phyloP scores from a whole-genome alignment of 2,797 vertebrate genomes.

The Buceros bicornis region DNA sequence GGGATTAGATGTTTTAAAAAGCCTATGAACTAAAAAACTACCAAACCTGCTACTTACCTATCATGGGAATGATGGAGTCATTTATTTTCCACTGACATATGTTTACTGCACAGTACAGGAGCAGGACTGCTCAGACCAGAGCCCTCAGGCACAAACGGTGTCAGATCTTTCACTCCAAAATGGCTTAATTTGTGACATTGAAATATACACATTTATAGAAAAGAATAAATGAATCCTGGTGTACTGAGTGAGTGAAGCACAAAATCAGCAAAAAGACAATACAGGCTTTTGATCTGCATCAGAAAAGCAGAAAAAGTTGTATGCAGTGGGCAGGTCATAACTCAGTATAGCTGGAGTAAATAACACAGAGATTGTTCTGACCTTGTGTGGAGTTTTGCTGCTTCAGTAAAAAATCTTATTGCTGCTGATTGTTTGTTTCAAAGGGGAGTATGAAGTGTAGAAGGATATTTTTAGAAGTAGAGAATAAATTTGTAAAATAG shows the following conservation, averaged over 20 bases:
- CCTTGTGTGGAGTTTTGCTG: slow-evolving; percentile 45
- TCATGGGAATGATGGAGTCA: neutral
- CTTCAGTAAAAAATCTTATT: slow-evolving; percentile 46
- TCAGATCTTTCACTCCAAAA: slow-evolving; percentile 4
- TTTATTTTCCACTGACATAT: neutral
- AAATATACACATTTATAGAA: neutral
- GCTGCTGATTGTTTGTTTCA: slow-evolving; percentile 33
- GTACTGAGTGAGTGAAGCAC: slow-evolving; percentile 3
- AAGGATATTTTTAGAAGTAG: neutral
- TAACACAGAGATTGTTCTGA: slow-evolving; percentile 56
- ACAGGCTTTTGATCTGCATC: slow-evolving; percentile 47
- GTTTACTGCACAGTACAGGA: neutral
- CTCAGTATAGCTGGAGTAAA: neutral
- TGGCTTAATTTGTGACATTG: neutral
- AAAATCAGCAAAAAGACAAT: slow-evolving; percentile 50
- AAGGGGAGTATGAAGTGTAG: neutral
- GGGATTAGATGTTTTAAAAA: neutral
- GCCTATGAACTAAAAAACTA: neutral
- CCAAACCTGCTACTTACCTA: neutral
- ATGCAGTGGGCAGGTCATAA: slow-evolving; percentile 50
- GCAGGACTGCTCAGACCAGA: neutral
- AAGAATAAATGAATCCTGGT: neutral
- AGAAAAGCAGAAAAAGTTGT: slow-evolving; percentile 2
- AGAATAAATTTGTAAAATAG: neutral
- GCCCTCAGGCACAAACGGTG: neutral